Percentiles rank a stretch among this genome's conserved stretches.
Conservation (phyloP, 2,113 vertebrate genomes). For the Leptobrachium ailaonicum region DNA sequence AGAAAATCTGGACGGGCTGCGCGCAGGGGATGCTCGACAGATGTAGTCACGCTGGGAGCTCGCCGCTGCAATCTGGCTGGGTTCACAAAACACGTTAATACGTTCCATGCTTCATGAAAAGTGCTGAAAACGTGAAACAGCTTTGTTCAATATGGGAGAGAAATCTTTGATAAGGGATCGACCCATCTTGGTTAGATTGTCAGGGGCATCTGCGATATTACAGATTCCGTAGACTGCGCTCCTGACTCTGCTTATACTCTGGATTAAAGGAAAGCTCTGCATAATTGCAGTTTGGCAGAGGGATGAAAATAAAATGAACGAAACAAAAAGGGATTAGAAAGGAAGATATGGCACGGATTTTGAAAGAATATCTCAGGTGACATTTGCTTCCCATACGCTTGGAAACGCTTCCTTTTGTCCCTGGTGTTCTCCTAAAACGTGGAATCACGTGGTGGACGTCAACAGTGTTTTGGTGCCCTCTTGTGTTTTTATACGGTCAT, state of each 20-base stretch:
- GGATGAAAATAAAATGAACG: slow-evolving; percentile 1
- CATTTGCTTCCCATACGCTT: neutral
- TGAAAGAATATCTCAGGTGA: slow-evolving; percentile 23
- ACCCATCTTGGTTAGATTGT: neutral
- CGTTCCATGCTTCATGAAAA: slow-evolving; percentile 56
- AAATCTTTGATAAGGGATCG: slow-evolving; percentile 43
- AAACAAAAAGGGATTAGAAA: neutral
- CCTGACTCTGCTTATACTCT: slow-evolving; percentile 1
- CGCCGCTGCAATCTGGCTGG: slow-evolving; percentile 55
- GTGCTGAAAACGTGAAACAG: slow-evolving; percentile 53
- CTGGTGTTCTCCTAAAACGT: neutral
- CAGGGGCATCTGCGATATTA: slow-evolving; percentile 14
- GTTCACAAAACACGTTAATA: slow-evolving; percentile 56
- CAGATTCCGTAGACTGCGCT: neutral
- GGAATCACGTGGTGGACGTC: neutral
- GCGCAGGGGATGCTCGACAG: slow-evolving; percentile 23
- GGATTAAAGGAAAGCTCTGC: slow-evolving; percentile 15
- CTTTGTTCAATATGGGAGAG: slow-evolving; percentile 44
- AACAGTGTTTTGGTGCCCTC: slow-evolving; percentile 15
- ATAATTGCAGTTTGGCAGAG: slow-evolving; percentile 34
- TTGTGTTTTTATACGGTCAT: neutral
- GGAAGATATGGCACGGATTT: neutral
- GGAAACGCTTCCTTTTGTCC: neutral
- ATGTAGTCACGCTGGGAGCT: slow-evolving; percentile 21
- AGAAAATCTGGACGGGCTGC: slow-evolving; percentile 21